phyloP scores from a whole-genome alignment of 1,140 invertebrate species.

The Nixonia krombeini region DNA sequence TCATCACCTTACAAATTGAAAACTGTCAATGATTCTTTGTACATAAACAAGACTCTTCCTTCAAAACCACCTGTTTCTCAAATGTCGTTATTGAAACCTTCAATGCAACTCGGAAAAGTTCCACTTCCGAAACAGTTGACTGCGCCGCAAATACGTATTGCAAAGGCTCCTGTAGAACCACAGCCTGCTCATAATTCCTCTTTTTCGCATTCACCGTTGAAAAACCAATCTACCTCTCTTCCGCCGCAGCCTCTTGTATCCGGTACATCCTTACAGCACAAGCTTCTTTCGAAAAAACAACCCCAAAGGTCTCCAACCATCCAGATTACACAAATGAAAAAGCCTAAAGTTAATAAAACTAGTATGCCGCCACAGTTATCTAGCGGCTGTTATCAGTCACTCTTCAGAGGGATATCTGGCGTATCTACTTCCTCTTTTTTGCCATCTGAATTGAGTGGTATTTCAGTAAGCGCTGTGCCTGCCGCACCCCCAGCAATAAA shows the following conservation, averaged over 20 bases:
- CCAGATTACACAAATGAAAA: slow-evolving; percentile 31
- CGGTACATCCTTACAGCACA: not conserved
- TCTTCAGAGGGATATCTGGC: slow-evolving; percentile 33
- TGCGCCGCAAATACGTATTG: slow-evolving; percentile 59
- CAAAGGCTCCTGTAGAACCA: slow-evolving; percentile 57
- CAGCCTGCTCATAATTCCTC: slow-evolving; percentile 58
- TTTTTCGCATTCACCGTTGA: slow-evolving; percentile 44
- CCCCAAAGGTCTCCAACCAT: not conserved
- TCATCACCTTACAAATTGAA: slow-evolving; percentile 51
- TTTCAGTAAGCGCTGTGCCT: slow-evolving; percentile 53
- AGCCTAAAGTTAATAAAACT: slow-evolving; percentile 29
- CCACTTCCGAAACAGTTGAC: slow-evolving; percentile 1
- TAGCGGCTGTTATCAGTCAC: slow-evolving; percentile 8
- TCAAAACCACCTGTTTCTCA: slow-evolving; percentile 37
- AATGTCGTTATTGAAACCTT: slow-evolving; percentile 57
- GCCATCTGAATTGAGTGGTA: slow-evolving; percentile 53
- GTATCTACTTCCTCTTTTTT: slow-evolving; percentile 36
- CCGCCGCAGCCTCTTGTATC: not conserved
- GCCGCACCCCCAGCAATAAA: slow-evolving; percentile 16
- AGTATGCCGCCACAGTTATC: slow-evolving; percentile 27
- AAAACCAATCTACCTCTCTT: slow-evolving; percentile 24
- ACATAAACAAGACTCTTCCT: not conserved
- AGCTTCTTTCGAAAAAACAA: slow-evolving; percentile 12
- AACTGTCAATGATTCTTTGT: slow-evolving; percentile 22
- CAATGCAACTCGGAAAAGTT: slow-evolving; percentile 35